Conservation (phyloP, 2,113 vertebrate species). For the Planiliza haematocheilus region DNA sequence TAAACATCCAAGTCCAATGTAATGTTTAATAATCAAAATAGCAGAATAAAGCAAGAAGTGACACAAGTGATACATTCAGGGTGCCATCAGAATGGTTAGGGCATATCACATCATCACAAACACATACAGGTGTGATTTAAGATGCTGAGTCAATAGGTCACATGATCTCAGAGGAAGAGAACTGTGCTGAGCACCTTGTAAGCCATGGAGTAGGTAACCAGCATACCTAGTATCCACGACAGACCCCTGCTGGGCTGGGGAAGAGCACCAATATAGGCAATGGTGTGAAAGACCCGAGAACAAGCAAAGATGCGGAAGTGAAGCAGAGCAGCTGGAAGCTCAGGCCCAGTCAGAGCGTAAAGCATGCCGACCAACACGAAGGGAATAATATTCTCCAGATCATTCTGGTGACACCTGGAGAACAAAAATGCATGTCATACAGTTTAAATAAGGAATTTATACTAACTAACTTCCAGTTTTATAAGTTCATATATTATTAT, state of each 20-base stretch:
- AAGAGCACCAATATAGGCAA: slow-evolving; percentile 84
- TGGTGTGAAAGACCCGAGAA: slow-evolving; percentile 85
- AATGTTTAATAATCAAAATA: no score
- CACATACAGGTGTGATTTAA: no score
- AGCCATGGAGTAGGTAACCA: slow-evolving; percentile 87
- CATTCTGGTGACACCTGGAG: slow-evolving; percentile 91
- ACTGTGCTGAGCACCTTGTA: slow-evolving; percentile 79
- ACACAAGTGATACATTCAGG: no score
- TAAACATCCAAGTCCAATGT: no score
- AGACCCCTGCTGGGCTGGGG: slow-evolving; percentile 90
- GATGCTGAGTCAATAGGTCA: not conserved
- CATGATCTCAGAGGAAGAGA: slow-evolving; percentile 43
- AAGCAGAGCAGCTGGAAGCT: slow-evolving; percentile 84
- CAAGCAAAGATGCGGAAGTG: slow-evolving; percentile 90
- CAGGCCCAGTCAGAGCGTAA: slow-evolving; percentile 86
- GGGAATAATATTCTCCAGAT: slow-evolving; percentile 93
- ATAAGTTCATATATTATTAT: no score
- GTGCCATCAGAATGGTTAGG: no score
- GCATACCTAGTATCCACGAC: slow-evolving; percentile 77
- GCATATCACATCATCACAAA: no score
- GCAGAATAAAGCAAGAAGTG: no score
- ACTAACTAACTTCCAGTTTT: no score
- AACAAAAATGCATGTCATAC: not conserved
- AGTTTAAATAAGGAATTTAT: no score
- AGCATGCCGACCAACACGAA: slow-evolving; percentile 90